These are phyloP conservation scores for Trissolcus basalis DNA, from an alignment of 1,140 invertebrate genomes.

Conservation along the genomic window DNA sequence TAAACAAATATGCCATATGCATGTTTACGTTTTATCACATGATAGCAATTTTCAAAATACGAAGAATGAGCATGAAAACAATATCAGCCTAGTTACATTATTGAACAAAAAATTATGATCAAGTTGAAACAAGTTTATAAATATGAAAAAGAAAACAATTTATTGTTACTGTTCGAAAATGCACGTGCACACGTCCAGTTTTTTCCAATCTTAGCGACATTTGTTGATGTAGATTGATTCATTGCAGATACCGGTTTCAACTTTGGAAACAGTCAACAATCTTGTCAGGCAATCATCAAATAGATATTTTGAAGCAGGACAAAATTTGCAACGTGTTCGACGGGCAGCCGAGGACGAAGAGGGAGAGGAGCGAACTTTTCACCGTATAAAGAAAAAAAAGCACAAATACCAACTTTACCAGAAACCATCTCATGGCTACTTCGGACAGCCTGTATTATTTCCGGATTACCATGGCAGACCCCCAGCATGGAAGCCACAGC, in stretches of 20 bases:
- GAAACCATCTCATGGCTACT: constrained; percentile 40
- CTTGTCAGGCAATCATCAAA: constrained; percentile 59
- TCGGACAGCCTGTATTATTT: constrained; percentile 27
- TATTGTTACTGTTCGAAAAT: constrained; percentile 61
- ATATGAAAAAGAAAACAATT: constrained; percentile 56
- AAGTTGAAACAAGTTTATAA: too few relatives aligned
- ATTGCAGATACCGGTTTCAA: constrained; percentile 65
- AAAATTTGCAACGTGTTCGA: constrained; percentile 32
- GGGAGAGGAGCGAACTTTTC: constrained; percentile 35
- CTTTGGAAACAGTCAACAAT: constrained; percentile 62
- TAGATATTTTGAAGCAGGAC: constrained; percentile 28
- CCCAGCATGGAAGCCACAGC: constrained; percentile 16
- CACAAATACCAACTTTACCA: constrained; percentile 50
- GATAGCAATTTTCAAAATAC: too few relatives aligned
- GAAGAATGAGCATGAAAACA: too few relatives aligned
- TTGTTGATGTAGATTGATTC: neutral
- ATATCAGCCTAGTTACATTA: too few relatives aligned
- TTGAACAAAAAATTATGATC: too few relatives aligned
- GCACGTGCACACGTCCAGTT: neutral
- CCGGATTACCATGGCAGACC: constrained; percentile 26
- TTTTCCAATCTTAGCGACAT: neutral
- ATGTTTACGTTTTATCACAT: too few relatives aligned
- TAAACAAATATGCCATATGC: too few relatives aligned
- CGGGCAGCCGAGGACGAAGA: constrained; percentile 16
- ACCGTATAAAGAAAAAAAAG: constrained; percentile 55